These are phyloP conservation scores for Zosterops pallidus DNA, from an alignment of 2,113 vertebrate genomes.

Conservation along the genomic window DNA sequence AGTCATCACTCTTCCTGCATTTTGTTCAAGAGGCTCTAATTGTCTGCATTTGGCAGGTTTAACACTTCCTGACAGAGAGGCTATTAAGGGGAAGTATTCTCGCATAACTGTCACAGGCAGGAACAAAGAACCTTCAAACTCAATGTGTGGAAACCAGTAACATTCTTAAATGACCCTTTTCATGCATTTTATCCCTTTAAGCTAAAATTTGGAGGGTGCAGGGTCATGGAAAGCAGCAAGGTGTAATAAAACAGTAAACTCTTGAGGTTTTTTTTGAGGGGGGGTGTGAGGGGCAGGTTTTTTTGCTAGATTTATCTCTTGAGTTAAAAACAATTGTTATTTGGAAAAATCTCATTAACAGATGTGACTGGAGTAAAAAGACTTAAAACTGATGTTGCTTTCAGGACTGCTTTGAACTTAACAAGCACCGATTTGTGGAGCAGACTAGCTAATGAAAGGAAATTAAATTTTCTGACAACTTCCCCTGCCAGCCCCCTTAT, in stretches of 20 bases:
- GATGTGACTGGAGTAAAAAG: constrained; percentile 80
- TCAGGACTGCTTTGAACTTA: constrained; percentile 82
- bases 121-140: constrained; percentile 85
- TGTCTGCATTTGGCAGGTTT: constrained; percentile 88
- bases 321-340: constrained; percentile 81
- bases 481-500: constrained; percentile 79
- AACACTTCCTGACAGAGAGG: constrained; percentile 92
- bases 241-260: constrained; percentile 78
- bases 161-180: constrained; percentile 81
- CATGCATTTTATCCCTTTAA: constrained; percentile 80
- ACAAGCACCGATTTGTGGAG: constrained; percentile 85
- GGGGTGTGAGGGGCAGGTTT: accelerated
- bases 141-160: constrained; percentile 81
- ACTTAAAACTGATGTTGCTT: constrained; percentile 83
- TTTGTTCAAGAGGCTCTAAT: constrained; percentile 85
- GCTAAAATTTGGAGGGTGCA: constrained; percentile 76
- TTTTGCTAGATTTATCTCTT: constrained; percentile 75
- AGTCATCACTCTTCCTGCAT: constrained; percentile 83
- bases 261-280: background rate
- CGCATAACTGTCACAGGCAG: constrained; percentile 86
- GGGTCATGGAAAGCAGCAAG: constrained; percentile 72
- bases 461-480: constrained; percentile 88
- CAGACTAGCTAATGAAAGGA: constrained; percentile 88
- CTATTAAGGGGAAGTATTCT: constrained; percentile 89
- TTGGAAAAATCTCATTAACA: constrained; percentile 85